phyloP scores from a whole-genome alignment of 2,797 vertebrate species.

The Melanogrammus aeglefinus region DNA sequence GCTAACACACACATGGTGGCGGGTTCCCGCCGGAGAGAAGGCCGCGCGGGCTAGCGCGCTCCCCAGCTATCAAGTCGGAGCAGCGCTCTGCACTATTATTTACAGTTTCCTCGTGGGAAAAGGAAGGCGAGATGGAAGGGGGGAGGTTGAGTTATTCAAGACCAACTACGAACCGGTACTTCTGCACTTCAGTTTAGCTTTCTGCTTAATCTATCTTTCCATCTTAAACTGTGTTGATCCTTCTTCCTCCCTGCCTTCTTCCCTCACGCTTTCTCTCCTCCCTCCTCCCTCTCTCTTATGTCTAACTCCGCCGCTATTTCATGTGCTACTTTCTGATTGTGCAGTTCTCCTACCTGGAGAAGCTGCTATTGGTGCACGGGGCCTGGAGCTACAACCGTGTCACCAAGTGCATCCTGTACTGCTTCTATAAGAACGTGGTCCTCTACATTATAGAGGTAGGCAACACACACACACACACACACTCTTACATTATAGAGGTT shows the following conservation, averaged over 20 bases:
- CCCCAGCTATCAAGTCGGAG: too few species aligned
- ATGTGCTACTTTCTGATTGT: conserved; percentile 14
- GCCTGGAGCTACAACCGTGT: conserved; percentile 99
- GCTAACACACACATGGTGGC: conserved; percentile 2
- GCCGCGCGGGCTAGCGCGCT: too few species aligned
- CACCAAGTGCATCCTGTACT: conserved; percentile 98
- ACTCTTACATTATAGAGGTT: too few species aligned
- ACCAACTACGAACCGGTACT: conserved; percentile 2
- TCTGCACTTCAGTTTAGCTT: conserved; percentile 25
- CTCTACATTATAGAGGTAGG: conserved; percentile 98
- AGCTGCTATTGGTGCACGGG: conserved; percentile 92
- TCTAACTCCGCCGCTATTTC: neutral
- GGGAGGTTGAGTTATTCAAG: conserved; percentile 1
- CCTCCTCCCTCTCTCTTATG: conserved; percentile 5
- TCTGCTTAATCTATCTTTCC: neutral
- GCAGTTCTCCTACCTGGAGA: conserved; percentile 93
- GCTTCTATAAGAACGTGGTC: conserved; percentile 99
- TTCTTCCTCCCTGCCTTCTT: neutral
- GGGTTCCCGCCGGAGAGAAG: conserved; percentile 12
- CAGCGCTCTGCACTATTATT: conserved; percentile 44
- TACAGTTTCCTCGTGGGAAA: conserved; percentile 45
- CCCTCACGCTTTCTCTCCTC: neutral
- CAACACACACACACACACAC: conserved; percentile 25
- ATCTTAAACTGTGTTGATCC: conserved; percentile 4
- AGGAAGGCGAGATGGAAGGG: neutral